Conservation (phyloP, 2,888 invertebrate genomes). For the Archaeoteleia sp. region DNA sequence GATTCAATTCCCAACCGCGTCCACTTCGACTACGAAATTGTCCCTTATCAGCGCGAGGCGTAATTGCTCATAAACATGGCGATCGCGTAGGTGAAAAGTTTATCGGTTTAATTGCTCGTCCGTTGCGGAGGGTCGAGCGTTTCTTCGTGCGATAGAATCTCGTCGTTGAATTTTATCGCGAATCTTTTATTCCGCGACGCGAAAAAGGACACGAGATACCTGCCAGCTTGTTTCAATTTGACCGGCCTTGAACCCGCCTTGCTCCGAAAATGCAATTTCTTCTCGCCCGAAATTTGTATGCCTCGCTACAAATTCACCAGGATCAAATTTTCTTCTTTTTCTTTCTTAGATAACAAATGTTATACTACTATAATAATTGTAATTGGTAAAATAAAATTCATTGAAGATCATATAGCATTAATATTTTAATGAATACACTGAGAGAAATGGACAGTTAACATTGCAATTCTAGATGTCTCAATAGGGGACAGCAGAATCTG, state of each 20-base stretch:
- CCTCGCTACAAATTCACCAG: too few relatives aligned
- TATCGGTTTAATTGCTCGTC: constrained; percentile 52
- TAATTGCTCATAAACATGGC: constrained; percentile 51
- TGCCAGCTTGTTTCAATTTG: constrained; percentile 17
- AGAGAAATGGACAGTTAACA: too few relatives aligned
- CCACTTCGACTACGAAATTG: too few relatives aligned
- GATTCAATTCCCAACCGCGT: too few relatives aligned
- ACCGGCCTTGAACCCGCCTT: constrained; percentile 44
- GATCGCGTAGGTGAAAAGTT: constrained; percentile 51
- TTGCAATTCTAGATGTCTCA: too few relatives aligned
- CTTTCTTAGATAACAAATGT: not conserved
- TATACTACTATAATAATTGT: constrained; percentile 9
- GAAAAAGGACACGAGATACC: constrained; percentile 45
- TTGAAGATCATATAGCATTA: too few relatives aligned
- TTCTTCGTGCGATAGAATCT: constrained; percentile 37
- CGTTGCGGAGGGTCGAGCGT: constrained; percentile 45
- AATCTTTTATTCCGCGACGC: constrained; percentile 42
- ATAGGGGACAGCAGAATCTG: too few relatives aligned
- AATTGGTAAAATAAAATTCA: constrained; percentile 4
- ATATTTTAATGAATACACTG: too few relatives aligned
- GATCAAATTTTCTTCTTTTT: not conserved
- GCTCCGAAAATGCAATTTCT: too few relatives aligned
- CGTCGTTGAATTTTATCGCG: constrained; percentile 40
- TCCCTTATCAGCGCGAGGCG: constrained; percentile 29
- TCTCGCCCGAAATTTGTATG: too few relatives aligned